Percentiles rank a stretch among this genome's conserved stretches.
Conservation (phyloP, 2,888 invertebrate genomes). For the Ceriagrion tenellum region DNA sequence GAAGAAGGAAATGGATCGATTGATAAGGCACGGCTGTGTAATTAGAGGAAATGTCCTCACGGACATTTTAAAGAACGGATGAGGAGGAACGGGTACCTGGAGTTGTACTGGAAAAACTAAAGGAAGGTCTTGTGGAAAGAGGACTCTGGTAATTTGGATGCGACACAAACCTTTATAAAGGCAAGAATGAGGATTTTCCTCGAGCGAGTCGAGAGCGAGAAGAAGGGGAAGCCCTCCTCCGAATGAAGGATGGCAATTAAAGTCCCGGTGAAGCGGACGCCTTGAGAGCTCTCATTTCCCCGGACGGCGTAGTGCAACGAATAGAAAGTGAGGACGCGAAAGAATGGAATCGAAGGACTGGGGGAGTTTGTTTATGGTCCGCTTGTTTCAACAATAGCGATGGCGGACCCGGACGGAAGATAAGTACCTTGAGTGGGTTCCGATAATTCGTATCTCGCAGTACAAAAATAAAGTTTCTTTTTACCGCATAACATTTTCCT, state of each 20-base stretch:
- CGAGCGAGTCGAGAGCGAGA: background rate
- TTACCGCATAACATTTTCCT: no score
- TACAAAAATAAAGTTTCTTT: no score
- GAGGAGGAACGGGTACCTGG: no score
- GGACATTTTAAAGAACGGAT: background rate
- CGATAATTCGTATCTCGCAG: no score
- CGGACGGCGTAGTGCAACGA: background rate
- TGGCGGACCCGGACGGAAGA: background rate
- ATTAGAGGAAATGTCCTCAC: constrained; percentile 28
- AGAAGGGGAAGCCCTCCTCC: background rate
- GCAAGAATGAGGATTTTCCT: background rate
- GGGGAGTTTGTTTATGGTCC: background rate
- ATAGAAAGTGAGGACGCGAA: background rate
- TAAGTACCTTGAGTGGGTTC: background rate
- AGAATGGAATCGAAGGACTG: background rate
- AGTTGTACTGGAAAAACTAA: background rate
- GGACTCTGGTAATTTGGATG: background rate
- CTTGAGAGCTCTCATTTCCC: constrained; percentile 3
- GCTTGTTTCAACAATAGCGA: background rate
- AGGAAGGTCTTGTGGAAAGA: background rate
- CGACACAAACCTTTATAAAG: background rate
- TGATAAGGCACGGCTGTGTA: background rate
- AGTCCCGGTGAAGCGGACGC: constrained; percentile 8
- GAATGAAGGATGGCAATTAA: constrained; percentile 50
- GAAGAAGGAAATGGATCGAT: background rate